Percentiles rank a stretch among this genome's conserved stretches.
Conservation (phyloP, 2,113 vertebrate species). For the Chloropsis cyanopogon region DNA sequence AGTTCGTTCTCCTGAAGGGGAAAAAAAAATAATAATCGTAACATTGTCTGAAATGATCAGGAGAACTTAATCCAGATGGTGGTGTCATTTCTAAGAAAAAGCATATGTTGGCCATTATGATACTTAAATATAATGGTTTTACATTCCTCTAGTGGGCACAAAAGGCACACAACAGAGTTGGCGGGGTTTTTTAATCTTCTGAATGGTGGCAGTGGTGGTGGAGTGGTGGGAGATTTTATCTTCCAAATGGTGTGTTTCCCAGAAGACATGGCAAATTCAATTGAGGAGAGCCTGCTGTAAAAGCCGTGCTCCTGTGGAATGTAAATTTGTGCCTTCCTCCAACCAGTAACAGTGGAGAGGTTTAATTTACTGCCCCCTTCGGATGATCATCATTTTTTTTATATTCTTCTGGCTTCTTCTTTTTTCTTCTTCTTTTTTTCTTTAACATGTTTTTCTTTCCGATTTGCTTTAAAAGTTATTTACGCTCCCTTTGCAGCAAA, state of each 20-base stretch:
- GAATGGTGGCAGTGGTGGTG: slow-evolving; percentile 57
- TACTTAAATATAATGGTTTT: slow-evolving; percentile 83
- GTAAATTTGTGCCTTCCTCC: slow-evolving; percentile 62
- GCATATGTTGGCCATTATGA: slow-evolving; percentile 84
- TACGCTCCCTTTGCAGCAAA: slow-evolving; percentile 74
- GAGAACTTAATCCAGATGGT: slow-evolving; percentile 82
- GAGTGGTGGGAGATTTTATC: slow-evolving; percentile 68
- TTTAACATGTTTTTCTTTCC: slow-evolving; percentile 27
- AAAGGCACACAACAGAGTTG: slow-evolving; percentile 69
- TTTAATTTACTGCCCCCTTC: slow-evolving; percentile 66
- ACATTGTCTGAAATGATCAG: slow-evolving; percentile 77
- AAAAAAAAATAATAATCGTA: slow-evolving; percentile 68
- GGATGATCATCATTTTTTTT: slow-evolving; percentile 48
- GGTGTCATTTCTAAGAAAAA: slow-evolving; percentile 81
- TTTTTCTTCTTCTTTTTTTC: neutral
- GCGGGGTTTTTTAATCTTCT: slow-evolving; percentile 66
- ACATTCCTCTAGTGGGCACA: slow-evolving; percentile 78
- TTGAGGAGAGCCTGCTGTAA: slow-evolving; percentile 61
- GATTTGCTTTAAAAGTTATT: slow-evolving; percentile 76
- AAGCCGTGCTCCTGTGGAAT: slow-evolving; percentile 24
- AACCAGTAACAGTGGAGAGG: slow-evolving; percentile 39
- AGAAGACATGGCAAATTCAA: slow-evolving; percentile 63
- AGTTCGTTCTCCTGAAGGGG: slow-evolving; percentile 10
- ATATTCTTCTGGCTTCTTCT: slow-evolving; percentile 42
- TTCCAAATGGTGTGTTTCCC: slow-evolving; percentile 68